Conservation (phyloP, 2,888 invertebrate species). For the Drosophila trichaetosa region DNA sequence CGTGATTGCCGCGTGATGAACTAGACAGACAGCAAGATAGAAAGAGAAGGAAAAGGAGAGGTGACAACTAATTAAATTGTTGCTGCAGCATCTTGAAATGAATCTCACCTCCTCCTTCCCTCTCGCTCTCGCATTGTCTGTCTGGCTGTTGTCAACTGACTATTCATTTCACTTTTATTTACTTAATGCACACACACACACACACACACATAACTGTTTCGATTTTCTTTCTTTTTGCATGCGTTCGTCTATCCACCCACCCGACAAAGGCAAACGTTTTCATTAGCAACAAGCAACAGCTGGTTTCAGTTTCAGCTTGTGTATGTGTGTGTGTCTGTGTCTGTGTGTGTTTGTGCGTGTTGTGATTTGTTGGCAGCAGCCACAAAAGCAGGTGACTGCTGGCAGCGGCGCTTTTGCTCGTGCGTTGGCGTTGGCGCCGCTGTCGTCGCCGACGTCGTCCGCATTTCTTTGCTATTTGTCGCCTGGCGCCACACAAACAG, state of each 20-base stretch:
- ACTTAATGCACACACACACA: constrained; percentile 20
- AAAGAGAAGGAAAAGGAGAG: not conserved
- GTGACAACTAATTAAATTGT: constrained; percentile 12
- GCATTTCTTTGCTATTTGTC: constrained; percentile 58
- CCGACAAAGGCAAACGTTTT: constrained; percentile 37
- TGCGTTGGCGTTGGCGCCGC: constrained; percentile 30
- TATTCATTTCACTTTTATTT: constrained; percentile 20
- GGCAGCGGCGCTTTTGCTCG: constrained; percentile 24
- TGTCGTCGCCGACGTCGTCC: constrained; percentile 44
- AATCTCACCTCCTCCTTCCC: not conserved
- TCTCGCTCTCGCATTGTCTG: not conserved
- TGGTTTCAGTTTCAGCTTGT: constrained; percentile 40
- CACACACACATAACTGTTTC: not conserved
- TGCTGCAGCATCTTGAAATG: constrained; percentile 8
- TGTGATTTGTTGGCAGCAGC: constrained; percentile 61
- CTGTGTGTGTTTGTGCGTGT: constrained; percentile 25
- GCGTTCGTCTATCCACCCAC: constrained; percentile 13
- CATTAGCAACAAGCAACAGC: constrained; percentile 51
- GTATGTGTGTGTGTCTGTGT: not conserved
- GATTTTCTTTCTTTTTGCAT: constrained; percentile 4
- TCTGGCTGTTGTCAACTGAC: constrained; percentile 15
- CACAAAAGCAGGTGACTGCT: constrained; percentile 48
- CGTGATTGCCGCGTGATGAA: constrained; percentile 52
- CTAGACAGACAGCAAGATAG: constrained; percentile 9
- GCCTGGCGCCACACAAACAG: constrained; percentile 56